Conservation (phyloP, 2,113 vertebrate genomes). For the Tapirus terrestris region DNA sequence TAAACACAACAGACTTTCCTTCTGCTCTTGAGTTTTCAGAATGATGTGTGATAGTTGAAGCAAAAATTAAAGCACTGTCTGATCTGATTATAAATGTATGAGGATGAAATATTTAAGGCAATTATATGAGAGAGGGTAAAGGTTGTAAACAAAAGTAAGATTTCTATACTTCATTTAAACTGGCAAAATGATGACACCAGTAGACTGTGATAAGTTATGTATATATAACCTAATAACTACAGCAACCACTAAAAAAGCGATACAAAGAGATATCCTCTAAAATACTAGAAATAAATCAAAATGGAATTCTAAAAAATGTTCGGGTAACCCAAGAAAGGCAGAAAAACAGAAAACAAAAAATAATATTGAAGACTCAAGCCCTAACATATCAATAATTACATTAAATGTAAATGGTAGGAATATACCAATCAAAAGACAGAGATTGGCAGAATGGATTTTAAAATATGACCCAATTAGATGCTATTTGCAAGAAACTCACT, state of each 20-base stretch:
- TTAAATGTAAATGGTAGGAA: background rate
- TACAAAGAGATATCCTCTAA: background rate
- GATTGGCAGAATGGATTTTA: background rate
- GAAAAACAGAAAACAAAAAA: background rate
- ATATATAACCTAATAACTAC: background rate
- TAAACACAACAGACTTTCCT: background rate
- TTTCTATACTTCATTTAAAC: background rate
- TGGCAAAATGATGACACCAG: background rate
- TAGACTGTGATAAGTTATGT: background rate
- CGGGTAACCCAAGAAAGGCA: no score
- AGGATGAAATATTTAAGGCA: background rate
- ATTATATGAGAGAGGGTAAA: background rate
- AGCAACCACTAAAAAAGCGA: background rate
- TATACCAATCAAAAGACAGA: background rate
- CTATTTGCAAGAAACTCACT: no score
- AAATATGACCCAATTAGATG: no score
- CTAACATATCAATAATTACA: background rate
- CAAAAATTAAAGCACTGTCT: background rate
- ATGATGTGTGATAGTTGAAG: background rate
- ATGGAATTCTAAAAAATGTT: background rate
- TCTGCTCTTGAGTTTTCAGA: background rate
- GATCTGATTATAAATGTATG: background rate
- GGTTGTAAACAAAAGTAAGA: background rate
- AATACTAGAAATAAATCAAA: background rate
- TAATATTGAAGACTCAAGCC: background rate